phyloP scores from a whole-genome alignment of 2,888 invertebrate species.

The Diogma glabrata region DNA sequence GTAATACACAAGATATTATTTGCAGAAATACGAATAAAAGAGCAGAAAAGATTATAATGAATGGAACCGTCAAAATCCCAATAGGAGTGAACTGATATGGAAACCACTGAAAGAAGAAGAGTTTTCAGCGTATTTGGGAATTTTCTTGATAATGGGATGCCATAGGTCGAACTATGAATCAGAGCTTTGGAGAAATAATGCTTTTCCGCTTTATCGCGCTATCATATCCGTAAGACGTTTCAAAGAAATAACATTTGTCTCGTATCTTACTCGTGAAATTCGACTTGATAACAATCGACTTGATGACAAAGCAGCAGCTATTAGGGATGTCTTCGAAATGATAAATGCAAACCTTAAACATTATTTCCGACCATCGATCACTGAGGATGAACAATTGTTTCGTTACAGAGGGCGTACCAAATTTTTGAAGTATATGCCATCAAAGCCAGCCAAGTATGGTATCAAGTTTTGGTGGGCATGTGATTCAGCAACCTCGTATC shows the following conservation, averaged over 20 bases:
- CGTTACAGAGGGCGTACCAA: neutral
- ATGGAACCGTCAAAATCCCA: neutral
- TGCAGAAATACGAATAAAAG: neutral
- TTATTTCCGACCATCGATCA: too few species aligned
- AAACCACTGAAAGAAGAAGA: neutral
- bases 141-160: neutral
- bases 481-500: conserved; percentile 22
- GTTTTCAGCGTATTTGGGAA: neutral
- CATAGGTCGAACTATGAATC: neutral
- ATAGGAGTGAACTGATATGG: neutral
- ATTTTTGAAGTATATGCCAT: conserved; percentile 16
- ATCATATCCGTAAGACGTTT: too few species aligned
- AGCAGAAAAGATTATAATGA: neutral
- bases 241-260: too few species aligned
- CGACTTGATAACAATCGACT: too few species aligned
- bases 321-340: too few species aligned
- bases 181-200: too few species aligned
- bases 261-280: too few species aligned
- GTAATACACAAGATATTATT: neutral
- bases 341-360: too few species aligned
- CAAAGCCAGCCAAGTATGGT: conserved; percentile 23
- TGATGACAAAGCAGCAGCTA: too few species aligned
- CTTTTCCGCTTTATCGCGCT: too few species aligned
- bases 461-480: conserved; percentile 24
- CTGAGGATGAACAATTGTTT: neutral